These are phyloP conservation scores for Paragorgia papillata DNA, from an alignment of 92 coral and sea anemone species.

Conservation along the genomic window DNA sequence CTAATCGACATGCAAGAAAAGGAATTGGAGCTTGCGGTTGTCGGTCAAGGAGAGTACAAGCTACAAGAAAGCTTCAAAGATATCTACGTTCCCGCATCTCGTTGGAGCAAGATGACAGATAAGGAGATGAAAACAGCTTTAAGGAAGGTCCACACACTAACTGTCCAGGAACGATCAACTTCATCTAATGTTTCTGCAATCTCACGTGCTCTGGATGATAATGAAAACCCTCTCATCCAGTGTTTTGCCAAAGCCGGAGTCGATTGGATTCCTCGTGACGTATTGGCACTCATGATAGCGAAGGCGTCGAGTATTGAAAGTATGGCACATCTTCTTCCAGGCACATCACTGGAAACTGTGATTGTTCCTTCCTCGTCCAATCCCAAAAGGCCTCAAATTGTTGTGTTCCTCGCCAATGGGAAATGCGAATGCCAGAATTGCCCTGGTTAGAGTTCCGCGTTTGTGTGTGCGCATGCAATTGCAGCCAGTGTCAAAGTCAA, in stretches of 20 bases:
- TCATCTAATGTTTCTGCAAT: constrained; percentile 23
- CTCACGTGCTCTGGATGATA: constrained; percentile 32
- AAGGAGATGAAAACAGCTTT: constrained; percentile 47
- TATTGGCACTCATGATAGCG: constrained; percentile 12
- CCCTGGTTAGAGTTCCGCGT: constrained; percentile 42
- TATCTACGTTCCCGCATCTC: constrained; percentile 26
- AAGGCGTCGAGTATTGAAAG: constrained; percentile 35
- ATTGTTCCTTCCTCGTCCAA: constrained; percentile 46
- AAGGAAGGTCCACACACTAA: constrained; percentile 33
- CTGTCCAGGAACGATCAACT: constrained; percentile 4
- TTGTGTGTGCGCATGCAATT: constrained; percentile 51
- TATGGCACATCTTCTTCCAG: neutral
- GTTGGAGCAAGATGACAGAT: constrained; percentile 55
- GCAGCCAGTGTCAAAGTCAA: constrained; percentile 41
- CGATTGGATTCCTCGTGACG: constrained; percentile 53
- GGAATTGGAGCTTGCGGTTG: constrained; percentile 46
- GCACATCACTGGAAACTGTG: constrained; percentile 30
- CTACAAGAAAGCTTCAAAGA: no score
- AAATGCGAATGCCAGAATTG: constrained; percentile 52
- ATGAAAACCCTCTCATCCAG: constrained; percentile 39
- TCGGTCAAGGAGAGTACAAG: no score
- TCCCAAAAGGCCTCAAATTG: constrained; percentile 54
- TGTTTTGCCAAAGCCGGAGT: constrained; percentile 4
- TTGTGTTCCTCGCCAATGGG: constrained; percentile 39
- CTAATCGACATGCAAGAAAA: constrained; percentile 43